These are phyloP conservation scores for Bradypus variegatus DNA, from an alignment of 2,797 vertebrate genomes.

Conservation along the genomic window DNA sequence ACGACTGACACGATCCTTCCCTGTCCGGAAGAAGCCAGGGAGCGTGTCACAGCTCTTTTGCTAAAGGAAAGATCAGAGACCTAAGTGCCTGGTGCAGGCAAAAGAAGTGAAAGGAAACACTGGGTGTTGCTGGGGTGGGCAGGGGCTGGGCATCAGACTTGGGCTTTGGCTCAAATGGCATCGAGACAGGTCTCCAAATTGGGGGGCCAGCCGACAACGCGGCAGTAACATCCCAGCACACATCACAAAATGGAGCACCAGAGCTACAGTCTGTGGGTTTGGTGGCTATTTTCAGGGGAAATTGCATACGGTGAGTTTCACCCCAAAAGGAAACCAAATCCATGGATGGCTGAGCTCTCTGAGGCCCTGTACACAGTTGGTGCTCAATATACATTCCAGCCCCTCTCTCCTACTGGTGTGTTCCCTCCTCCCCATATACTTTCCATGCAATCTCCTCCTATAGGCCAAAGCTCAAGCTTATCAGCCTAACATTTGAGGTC, in stretches of 20 bases:
- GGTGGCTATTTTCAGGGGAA: neutral
- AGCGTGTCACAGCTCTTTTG: neutral
- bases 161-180: neutral
- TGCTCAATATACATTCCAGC: neutral
- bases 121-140: neutral
- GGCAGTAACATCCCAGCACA: neutral
- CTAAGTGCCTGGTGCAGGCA: rapidly evolving
- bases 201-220: neutral
- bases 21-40: neutral
- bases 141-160: neutral
- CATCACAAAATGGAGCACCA: neutral
- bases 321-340: neutral
- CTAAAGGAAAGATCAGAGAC: neutral
- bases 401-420: neutral
- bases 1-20: no score
- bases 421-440: neutral
- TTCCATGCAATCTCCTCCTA: neutral
- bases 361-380: neutral
- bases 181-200: no score
- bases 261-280: neutral
- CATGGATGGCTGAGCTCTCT: neutral
- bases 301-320: neutral
- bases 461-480: neutral
- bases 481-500: neutral
- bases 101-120: neutral